A percentile compares a stretch with the other conserved stretches of the same genome.
phyloP scores from a whole-genome alignment of 2,113 vertebrate genomes.

The Antennarius striatus region DNA sequence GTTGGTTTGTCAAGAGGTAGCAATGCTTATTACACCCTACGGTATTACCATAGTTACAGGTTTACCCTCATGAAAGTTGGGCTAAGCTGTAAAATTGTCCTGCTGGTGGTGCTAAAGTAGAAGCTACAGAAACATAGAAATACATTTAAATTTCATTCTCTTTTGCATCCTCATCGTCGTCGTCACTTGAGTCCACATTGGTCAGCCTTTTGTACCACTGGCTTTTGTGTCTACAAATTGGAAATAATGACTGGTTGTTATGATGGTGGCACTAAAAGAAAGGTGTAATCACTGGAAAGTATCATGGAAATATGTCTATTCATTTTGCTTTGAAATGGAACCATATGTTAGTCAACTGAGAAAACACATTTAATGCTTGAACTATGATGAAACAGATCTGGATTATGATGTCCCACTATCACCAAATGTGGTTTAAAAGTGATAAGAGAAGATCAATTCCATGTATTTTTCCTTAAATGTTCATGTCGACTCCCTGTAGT shows the following conservation, averaged over 20 bases:
- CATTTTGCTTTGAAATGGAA: not conserved
- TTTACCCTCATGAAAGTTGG: not conserved
- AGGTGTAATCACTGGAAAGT: not conserved
- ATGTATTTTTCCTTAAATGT: slow-evolving; percentile 21
- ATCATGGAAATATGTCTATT: not conserved
- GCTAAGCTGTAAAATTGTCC: not conserved
- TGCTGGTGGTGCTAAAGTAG: not conserved
- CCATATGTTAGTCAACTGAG: slow-evolving; percentile 17
- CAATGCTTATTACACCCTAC: no score
- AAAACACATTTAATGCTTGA: slow-evolving; percentile 10
- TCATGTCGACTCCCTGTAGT: not conserved
- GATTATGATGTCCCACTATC: slow-evolving; percentile 15
- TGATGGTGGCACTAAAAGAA: slow-evolving; percentile 1
- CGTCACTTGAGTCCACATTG: not conserved
- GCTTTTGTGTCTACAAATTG: slow-evolving; percentile 4
- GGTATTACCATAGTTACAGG: no score
- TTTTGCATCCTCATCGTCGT: no score
- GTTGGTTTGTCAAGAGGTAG: not conserved
- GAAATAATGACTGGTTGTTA: not conserved
- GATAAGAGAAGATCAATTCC: slow-evolving; percentile 14
- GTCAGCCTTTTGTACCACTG: not conserved
- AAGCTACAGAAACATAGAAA: no score
- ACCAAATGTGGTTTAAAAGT: slow-evolving; percentile 25
- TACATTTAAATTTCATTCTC: no score
- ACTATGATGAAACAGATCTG: slow-evolving; percentile 19